Evolutionary conservation across 2,797 vertebrate genomes (phyloP).

Genomic region (Tarsius wallacei): DNA sequence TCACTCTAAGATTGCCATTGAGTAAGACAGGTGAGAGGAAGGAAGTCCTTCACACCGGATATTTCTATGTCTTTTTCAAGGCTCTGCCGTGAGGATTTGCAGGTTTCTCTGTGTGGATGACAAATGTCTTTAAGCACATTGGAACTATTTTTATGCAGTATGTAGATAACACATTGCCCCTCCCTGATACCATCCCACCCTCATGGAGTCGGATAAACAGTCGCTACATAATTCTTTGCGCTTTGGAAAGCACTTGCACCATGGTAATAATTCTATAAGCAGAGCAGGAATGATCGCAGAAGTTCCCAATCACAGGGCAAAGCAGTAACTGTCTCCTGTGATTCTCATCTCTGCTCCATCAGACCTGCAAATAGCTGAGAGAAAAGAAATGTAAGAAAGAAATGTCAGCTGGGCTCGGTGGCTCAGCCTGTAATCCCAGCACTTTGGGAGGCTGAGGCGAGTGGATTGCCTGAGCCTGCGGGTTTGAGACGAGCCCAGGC

Average conservation of each 20-base stretch:
- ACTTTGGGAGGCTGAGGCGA: too few relatives aligned
- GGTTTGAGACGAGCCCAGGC: too few relatives aligned
- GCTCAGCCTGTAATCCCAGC: too few relatives aligned
- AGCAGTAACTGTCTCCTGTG: not conserved
- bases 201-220: not conserved
- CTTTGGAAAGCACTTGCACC: not conserved
- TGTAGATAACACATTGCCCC: not conserved
- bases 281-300: not conserved
- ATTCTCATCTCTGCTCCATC: not conserved
- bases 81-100: not conserved
- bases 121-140: not conserved
- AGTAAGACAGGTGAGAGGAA: not conserved
- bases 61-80: not conserved
- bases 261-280: not conserved
- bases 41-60: not conserved
- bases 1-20: not conserved
- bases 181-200: accelerated
- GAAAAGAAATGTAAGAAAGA: not conserved
- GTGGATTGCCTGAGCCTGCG: too few relatives aligned
- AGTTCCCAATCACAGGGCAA: not conserved
- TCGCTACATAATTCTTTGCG: not conserved
- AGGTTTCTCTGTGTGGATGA: conserved; percentile 17
- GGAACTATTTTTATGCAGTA: conserved; percentile 24
- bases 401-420: not conserved
- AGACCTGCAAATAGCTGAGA: not conserved